Evolutionary conservation across 2,113 vertebrate species (phyloP), one percentile per base, ranked within the genome.

Genomic region (Vireo altiloquus): DNA sequence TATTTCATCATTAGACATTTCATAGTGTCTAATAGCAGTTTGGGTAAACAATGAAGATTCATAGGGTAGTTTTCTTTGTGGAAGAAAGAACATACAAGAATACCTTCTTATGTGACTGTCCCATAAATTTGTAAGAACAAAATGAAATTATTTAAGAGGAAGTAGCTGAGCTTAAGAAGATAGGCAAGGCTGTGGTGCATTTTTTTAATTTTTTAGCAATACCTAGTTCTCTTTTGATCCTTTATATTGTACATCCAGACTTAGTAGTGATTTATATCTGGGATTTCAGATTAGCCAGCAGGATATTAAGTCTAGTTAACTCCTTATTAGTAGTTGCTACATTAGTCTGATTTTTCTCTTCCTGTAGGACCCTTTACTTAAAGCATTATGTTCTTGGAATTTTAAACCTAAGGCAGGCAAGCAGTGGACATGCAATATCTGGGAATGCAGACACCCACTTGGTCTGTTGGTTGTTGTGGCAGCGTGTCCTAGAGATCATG

Each of bases 401-500:
- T 33, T 81, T 59, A 74, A 87, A 46, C 13, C 12, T 42, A 37
- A 50, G 31, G 21, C 0, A 2, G 31, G 18, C 33, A 87, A 56
- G 35, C 0, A 1, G 21, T 59, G 25, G 21, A 9, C 3, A 1
- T 50, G 24, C 3, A 52, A 6, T 33, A 52, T 21, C n/a, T 79
- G 24, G 13, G 35, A 60, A 52, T 47, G 56, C 30, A 72, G 49
- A 35, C 24, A 6, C 6, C 4, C 16, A 1, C 52, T 68, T 71
- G 23, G 13, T 57, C 33, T 53, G 15, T 11, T 76, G 30, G 14
- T 54, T 66, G 20, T 46, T 75, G n/a, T 54, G 21, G 33, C 65
- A 59, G 11, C 33, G 5, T n/a, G 5, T 46, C 35, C 39, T 50
- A 12, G 30, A 66, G 22, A 70, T 66, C 22, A 10, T 47, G 68